Base-by-base conservation (phyloP, 2,113 vertebrate genomes). In the Poicephalus gulielmi region DNA sequence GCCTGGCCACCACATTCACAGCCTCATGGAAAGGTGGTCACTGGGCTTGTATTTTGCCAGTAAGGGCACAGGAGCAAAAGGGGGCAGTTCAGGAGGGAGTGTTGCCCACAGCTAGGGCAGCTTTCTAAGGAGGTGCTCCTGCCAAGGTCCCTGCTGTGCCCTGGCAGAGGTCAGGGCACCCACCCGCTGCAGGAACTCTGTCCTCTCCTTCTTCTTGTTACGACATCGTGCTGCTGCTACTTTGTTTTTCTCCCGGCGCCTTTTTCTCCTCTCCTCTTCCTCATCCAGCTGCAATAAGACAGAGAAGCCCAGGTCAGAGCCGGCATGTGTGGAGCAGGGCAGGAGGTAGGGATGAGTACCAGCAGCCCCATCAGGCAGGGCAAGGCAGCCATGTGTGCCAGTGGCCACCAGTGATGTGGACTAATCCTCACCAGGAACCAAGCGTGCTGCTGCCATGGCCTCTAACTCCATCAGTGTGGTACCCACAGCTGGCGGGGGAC, bases 181-280 rank as follows among this genome's bases (percentile, higher is more conserved):
- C 94, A 99, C 99, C 98, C 98, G 98, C 97, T 99, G 99, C 95
- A 99, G 97, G 97, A 99, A 99, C 94, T 99, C 99, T 0, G 99
- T 99, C 68, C 99, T 98, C 91, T 99, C 99, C 94, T 99, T 99
- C 98, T 99, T 99, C 98, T 99, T 99, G 98, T 99, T 99, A 93
- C 99, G 99, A 98, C 99, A 99, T 75, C 99, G 98, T 6, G 99
- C 99, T 14, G 99, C 99, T 11, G 99, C 99, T 27, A 99, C 99
- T 97, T 99, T 99, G 98, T 99, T 99, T 97, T 99, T 99, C 97
- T 99, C 99, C 75, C 99, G 97, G 92, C 99, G 98, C 89, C 99
- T 98, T 98, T 99, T 99, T 98, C 99, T 98, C 70, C 99, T 97
- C 52, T 99, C 99, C 53, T 99, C 99, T 91, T 99, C 99, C 96